Evolutionary conservation across 1,140 invertebrate species (phyloP).

Genomic region (Diachasmimorpha longicaudata): DNA sequence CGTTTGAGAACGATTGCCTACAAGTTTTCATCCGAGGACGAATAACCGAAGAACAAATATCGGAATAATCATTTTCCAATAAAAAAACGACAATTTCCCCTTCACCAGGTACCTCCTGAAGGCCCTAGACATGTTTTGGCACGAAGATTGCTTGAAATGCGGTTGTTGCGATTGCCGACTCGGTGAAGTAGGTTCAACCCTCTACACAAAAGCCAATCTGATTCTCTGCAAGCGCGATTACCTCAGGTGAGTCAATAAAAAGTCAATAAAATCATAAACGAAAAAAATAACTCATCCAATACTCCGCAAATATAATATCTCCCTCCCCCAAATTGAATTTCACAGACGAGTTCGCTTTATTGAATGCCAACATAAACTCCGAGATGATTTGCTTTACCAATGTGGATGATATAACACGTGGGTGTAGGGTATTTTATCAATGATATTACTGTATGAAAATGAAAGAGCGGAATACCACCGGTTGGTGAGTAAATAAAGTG

Average conservation of each 20-base stretch:
- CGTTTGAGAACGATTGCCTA: no score
- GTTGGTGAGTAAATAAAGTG: slow-evolving; percentile 35
- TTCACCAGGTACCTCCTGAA: slow-evolving; percentile 71
- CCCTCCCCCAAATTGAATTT: slow-evolving; percentile 54
- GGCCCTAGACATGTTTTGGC: slow-evolving; percentile 89
- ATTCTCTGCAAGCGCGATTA: slow-evolving; percentile 94
- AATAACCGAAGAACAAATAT: no score
- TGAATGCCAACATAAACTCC: slow-evolving; percentile 25
- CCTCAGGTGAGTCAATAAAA: slow-evolving; percentile 72
- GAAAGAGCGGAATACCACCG: slow-evolving; percentile 14
- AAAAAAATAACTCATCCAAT: background rate
- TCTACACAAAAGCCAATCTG: slow-evolving; percentile 91
- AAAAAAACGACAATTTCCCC: background rate
- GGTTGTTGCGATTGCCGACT: slow-evolving; percentile 91
- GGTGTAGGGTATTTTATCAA: background rate
- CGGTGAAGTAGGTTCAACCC: slow-evolving; percentile 89
- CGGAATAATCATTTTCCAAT: background rate
- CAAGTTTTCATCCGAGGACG: no score
- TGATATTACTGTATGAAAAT: slow-evolving; percentile 10
- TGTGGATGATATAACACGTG: background rate
- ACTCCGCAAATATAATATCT: background rate
- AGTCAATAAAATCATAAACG: background rate
- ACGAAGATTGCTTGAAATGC: slow-evolving; percentile 93
- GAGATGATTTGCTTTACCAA: slow-evolving; percentile 9
- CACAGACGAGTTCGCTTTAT: slow-evolving; percentile 35